phyloP scores from a whole-genome alignment of 2,888 invertebrate species.

The Hirtodrosophila trivittata region DNA sequence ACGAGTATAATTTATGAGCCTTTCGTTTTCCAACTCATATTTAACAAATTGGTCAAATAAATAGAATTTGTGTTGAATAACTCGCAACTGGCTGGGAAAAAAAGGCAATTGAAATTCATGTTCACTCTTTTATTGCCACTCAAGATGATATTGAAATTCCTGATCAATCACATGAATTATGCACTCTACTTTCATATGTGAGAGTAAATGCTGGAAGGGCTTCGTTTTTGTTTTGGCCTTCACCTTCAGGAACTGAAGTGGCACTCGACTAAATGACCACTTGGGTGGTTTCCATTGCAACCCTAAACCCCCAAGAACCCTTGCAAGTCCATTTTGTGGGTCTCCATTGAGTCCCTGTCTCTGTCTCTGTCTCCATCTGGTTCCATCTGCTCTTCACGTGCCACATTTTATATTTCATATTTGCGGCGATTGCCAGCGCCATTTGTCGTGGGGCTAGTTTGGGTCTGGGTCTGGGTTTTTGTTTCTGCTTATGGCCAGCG shows the following conservation, averaged over 20 bases:
- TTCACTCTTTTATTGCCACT: not conserved
- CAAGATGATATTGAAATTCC: slow-evolving; percentile 34
- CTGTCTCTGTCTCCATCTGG: slow-evolving; percentile 22
- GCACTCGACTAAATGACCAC: slow-evolving; percentile 47
- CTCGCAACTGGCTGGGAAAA: too few relatives aligned
- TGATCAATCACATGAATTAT: slow-evolving; percentile 8
- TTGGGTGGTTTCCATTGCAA: slow-evolving; percentile 31
- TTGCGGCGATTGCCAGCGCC: slow-evolving; percentile 52
- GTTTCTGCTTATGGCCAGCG: slow-evolving; percentile 54
- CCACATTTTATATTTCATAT: slow-evolving; percentile 54
- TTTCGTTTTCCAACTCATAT: too few relatives aligned
- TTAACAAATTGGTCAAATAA: too few relatives aligned
- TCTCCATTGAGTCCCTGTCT: not conserved
- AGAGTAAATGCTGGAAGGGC: not conserved
- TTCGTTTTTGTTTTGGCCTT: slow-evolving; percentile 23
- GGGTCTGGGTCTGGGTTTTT: slow-evolving; percentile 11
- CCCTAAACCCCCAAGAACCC: slow-evolving; percentile 22
- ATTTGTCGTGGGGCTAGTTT: slow-evolving; percentile 61
- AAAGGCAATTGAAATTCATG: slow-evolving; percentile 23
- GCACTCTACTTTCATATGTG: not conserved
- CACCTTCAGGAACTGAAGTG: slow-evolving; percentile 33
- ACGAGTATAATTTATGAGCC: too few relatives aligned
- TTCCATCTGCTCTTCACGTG: slow-evolving; percentile 37
- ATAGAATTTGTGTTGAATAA: not conserved
- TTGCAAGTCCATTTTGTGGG: slow-evolving; percentile 5